Conservation (phyloP, 2,113 vertebrate genomes). For the Oryzias woworae region DNA sequence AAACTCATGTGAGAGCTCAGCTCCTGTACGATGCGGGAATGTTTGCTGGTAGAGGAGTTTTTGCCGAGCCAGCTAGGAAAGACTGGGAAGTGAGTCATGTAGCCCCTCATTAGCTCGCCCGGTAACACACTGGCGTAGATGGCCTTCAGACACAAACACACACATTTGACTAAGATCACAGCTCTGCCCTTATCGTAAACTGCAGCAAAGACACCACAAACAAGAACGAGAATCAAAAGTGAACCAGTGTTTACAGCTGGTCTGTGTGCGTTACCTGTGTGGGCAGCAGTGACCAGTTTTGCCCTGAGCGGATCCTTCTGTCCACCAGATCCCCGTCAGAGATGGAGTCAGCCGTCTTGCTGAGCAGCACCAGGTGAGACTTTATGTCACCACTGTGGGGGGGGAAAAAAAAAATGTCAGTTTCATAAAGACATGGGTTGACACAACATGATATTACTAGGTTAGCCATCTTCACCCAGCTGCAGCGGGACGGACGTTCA, state of each 20-base stretch:
- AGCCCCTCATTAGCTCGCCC: constrained; percentile 94
- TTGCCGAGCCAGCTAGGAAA: constrained; percentile 97
- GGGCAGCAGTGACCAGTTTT: constrained; percentile 93
- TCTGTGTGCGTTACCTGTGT: constrained; percentile 82
- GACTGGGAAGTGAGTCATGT: constrained; percentile 90
- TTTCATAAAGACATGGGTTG: not conserved
- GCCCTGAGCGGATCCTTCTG: constrained; percentile 86
- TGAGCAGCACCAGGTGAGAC: constrained; percentile 91
- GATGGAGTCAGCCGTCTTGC: constrained; percentile 94
- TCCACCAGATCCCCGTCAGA: constrained; percentile 95
- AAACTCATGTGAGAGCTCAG: constrained; percentile 91
- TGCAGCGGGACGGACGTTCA: constrained; percentile 87
- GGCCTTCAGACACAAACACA: constrained; percentile 76
- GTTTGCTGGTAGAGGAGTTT: constrained; percentile 86
- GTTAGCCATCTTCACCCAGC: constrained; percentile 80
- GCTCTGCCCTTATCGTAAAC: no score
- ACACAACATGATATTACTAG: no score
- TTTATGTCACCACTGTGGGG: constrained; percentile 83
- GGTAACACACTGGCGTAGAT: constrained; percentile 96
- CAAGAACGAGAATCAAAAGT: not conserved
- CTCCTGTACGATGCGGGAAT: constrained; percentile 89
- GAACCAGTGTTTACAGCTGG: not conserved
- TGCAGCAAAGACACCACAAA: no score
- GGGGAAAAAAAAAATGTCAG: not conserved
- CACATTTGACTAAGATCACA: not conserved